phyloP scores from a whole-genome alignment of 2,797 vertebrate species.

The Phalanger gymnotis region DNA sequence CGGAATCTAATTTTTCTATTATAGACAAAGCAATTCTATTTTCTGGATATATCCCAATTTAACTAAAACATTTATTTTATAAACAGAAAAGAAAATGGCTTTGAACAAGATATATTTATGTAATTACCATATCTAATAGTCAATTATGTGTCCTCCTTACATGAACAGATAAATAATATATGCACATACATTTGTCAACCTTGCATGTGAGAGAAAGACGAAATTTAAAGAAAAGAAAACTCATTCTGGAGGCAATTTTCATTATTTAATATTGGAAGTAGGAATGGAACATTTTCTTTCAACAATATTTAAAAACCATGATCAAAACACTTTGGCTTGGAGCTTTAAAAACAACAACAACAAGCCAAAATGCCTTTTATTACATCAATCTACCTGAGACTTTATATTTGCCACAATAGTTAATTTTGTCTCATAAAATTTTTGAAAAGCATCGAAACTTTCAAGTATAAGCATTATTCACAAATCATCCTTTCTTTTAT shows the following conservation, averaged over 20 bases:
- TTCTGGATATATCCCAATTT: constrained; percentile 62
- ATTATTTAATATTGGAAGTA: constrained; percentile 69
- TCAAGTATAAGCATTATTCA: constrained; percentile 31
- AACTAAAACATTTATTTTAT: constrained; percentile 75
- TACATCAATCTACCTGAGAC: constrained; percentile 23
- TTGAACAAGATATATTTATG: constrained; percentile 80
- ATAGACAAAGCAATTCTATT: constrained; percentile 58
- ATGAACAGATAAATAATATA: constrained; percentile 77
- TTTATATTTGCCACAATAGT: constrained; percentile 6
- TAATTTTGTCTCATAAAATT: constrained; percentile 50
- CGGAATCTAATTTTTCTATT: constrained; percentile 50
- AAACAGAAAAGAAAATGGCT: constrained; percentile 75
- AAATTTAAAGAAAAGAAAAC: constrained; percentile 63
- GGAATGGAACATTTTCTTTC: constrained; percentile 62
- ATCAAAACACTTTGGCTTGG: constrained; percentile 45
- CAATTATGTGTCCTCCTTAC: constrained; percentile 71
- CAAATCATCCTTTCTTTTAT: constrained; percentile 22
- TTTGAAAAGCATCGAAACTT: neutral
- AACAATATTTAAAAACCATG: constrained; percentile 47
- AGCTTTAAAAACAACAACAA: neutral
- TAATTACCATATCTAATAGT: constrained; percentile 82
- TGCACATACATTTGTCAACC: constrained; percentile 74
- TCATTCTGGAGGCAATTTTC: constrained; percentile 42
- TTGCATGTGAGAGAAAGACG: constrained; percentile 58
- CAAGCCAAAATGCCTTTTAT: constrained; percentile 53